Conservation (phyloP, 1,140 invertebrate genomes). For the Eupeodes corollae region DNA sequence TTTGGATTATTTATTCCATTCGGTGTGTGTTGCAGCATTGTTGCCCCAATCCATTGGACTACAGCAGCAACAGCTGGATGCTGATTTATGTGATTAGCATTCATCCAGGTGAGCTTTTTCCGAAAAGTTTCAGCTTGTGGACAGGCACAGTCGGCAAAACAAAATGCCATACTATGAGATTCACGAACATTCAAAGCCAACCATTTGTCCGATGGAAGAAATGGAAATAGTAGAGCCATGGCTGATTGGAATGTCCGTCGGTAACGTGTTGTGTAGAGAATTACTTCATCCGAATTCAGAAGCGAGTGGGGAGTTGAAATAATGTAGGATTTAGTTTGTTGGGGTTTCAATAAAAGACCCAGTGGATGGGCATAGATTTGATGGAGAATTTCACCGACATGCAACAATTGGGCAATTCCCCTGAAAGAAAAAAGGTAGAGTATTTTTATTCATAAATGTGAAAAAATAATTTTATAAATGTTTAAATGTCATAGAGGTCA, state of each 20-base stretch:
- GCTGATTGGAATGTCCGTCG: conserved; percentile 81
- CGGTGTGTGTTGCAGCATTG: conserved; percentile 50
- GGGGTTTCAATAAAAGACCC: conserved; percentile 36
- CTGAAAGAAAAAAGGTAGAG: conserved; percentile 7
- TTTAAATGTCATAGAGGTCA: too few species aligned
- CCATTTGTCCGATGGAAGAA: conserved; percentile 48
- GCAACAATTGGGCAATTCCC: conserved; percentile 62
- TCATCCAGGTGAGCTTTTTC: conserved; percentile 16
- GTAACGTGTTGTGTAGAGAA: conserved; percentile 71
- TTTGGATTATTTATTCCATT: conserved; percentile 50
- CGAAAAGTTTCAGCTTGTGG: conserved; percentile 48
- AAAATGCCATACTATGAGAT: conserved; percentile 73
- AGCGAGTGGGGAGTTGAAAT: conserved; percentile 22
- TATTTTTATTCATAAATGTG: too few species aligned
- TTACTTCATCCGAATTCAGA: conserved; percentile 47
- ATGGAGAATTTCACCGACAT: conserved; percentile 58
- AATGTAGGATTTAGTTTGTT: conserved; percentile 1
- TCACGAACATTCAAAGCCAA: conserved; percentile 43
- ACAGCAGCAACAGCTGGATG: conserved; percentile 57
- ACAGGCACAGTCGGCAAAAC: conserved; percentile 72
- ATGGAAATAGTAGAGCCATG: conserved; percentile 64
- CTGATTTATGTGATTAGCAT: conserved; percentile 14
- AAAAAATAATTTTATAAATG: too few species aligned
- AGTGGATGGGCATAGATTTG: conserved; percentile 54
- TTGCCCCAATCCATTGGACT: conserved; percentile 42